Evolutionary conservation across 2,888 invertebrate species (phyloP).

Genomic region (Notocelia uddmanniana): DNA sequence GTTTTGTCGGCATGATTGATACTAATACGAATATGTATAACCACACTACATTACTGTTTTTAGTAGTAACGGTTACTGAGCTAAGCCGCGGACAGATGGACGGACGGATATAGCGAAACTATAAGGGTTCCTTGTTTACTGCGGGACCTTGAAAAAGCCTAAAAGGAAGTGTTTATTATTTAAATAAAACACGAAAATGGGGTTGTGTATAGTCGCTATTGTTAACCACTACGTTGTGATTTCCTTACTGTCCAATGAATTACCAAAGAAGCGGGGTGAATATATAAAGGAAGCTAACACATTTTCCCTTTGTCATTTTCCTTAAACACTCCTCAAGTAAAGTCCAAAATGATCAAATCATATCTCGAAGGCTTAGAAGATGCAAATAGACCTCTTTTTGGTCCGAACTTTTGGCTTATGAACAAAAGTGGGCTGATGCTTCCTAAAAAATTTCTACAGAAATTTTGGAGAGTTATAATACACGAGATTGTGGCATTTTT

Average conservation of each 20-base stretch:
- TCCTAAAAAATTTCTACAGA: constrained; percentile 58
- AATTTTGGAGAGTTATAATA: constrained; percentile 57
- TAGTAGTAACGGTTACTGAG: too few relatives aligned
- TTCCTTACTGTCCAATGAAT: neutral
- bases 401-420: constrained; percentile 73
- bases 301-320: constrained; percentile 29
- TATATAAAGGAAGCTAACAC: constrained; percentile 27
- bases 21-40: too few relatives aligned
- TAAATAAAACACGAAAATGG: constrained; percentile 20
- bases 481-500: constrained; percentile 66
- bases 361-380: constrained; percentile 64
- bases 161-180: neutral
- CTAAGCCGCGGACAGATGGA: too few relatives aligned
- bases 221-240: constrained; percentile 20
- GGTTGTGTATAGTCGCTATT: constrained; percentile 7
- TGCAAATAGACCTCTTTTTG: constrained; percentile 63
- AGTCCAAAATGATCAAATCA: constrained; percentile 56
- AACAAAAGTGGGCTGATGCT: constrained; percentile 64
- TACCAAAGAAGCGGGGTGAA: constrained; percentile 47
- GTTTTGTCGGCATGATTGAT: too few relatives aligned
- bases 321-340: constrained; percentile 21
- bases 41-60: too few relatives aligned
- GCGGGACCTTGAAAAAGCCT: too few relatives aligned
- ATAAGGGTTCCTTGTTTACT: too few relatives aligned
- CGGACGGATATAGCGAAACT: too few relatives aligned